Evolutionary conservation across 2,888 invertebrate genomes (phyloP), one percentile per base, ranked within the genome.

Genomic region (Aporophyla lueneburgensis): DNA sequence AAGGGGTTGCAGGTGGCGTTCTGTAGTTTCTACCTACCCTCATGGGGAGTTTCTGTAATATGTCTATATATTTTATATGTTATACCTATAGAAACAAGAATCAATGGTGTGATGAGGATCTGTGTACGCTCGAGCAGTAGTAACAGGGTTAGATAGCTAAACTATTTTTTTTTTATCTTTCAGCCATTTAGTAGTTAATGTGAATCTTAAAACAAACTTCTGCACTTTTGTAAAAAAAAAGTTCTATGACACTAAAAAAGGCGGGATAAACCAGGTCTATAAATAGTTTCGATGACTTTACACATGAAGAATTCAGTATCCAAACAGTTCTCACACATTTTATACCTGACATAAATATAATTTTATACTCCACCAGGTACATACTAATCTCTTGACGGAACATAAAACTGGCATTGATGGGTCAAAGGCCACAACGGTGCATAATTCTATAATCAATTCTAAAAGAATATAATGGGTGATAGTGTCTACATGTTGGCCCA

Each of bases 401-500:
- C 65, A 85, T 40, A 77, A 69, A 85, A 65, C 68, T 83, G 86
- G 77, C 83, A 73, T 69, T 82, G 73, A 69, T 62, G 27, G 83
- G 86, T 77, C 83, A 82, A 69, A 85, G 86, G 86, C 49, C 46
- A 85, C 71, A 71, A 63, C 83, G 86, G 65, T 40, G 83, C 69
- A 83, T 83, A 86, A 79, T 79, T 79, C 80, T 66, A 40, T 74
- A 79, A 79, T 79, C 73, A 79, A 86, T 84, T 86, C 72, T 71
- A 62, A 73, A 73, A 74, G 70, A 76, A 61, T 70, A 62, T 84
- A 74, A 79, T 81, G 43, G 77, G 16, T 68, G 51, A 68, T 68
- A 56, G 51, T 63, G 62, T 40, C 27, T 71, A 27, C 33, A 59
- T 51, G 58, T 24, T 76, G 74, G 61, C 14, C 58, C 69, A 81